Evolutionary conservation across 2,888 invertebrate genomes (phyloP).

Genomic region (Ligdia adustata): DNA sequence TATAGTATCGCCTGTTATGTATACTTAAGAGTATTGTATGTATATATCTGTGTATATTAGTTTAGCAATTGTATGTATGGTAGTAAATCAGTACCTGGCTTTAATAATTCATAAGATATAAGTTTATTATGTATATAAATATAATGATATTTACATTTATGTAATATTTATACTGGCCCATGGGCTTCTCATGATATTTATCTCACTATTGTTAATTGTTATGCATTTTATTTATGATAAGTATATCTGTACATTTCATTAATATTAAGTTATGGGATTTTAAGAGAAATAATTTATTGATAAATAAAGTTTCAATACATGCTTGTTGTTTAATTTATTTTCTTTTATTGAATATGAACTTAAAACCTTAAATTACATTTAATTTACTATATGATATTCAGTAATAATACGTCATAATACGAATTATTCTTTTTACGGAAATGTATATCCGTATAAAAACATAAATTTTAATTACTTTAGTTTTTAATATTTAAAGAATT

Average conservation of each 20-base stretch:
- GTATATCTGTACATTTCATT: slow-evolving; percentile 31
- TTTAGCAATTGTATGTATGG: slow-evolving; percentile 47
- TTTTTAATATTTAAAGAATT: too few species aligned
- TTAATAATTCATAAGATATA: slow-evolving; percentile 69
- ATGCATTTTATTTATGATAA: slow-evolving; percentile 15
- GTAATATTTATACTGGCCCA: slow-evolving; percentile 3
- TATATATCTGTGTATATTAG: slow-evolving; percentile 46
- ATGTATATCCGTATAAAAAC: too few species aligned
- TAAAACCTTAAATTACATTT: too few species aligned
- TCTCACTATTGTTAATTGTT: slow-evolving; percentile 10
- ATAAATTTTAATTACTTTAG: too few species aligned
- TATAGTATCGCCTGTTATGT: slow-evolving; percentile 34
- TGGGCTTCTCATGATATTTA: slow-evolving; percentile 17
- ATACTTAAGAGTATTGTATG: slow-evolving; percentile 31
- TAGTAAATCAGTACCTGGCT: slow-evolving; percentile 63
- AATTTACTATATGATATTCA: too few species aligned
- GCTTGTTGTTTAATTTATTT: slow-evolving; percentile 39
- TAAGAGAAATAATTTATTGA: slow-evolving; percentile 32
- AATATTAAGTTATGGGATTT: slow-evolving; percentile 21
- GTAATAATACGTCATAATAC: too few species aligned
- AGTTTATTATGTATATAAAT: slow-evolving; percentile 40
- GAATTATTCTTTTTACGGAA: too few species aligned
- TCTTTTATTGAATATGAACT: too few species aligned
- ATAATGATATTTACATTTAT: slow-evolving; percentile 25
- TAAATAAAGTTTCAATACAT: slow-evolving; percentile 50